These are phyloP conservation scores for Lethrus apterus DNA, from an alignment of 1,140 invertebrate species.

Conservation along the genomic window DNA sequence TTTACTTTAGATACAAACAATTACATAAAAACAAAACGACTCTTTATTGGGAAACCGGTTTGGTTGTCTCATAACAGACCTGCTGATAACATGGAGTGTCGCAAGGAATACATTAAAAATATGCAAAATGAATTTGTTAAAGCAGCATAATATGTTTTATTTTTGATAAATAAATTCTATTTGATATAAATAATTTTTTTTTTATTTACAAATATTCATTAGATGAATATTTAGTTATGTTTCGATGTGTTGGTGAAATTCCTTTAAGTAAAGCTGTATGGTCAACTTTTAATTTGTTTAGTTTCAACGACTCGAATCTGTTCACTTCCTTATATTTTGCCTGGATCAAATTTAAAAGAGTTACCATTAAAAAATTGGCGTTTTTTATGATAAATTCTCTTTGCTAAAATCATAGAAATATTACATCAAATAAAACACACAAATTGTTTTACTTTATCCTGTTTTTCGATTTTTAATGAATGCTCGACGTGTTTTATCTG, in stretches of 20 bases:
- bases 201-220: conserved; percentile 39
- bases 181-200: too few species aligned
- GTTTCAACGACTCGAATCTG: conserved; percentile 36
- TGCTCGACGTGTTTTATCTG: conserved; percentile 58
- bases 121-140: conserved; percentile 41
- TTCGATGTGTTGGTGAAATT: conserved; percentile 28
- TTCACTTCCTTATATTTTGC: conserved; percentile 40
- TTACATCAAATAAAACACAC: not conserved
- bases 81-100: conserved; percentile 74
- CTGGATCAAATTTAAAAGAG: conserved; percentile 45
- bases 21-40: conserved; percentile 76
- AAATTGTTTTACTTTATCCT: conserved; percentile 47
- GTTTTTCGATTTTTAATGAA: conserved; percentile 50
- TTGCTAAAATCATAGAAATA: conserved; percentile 36
- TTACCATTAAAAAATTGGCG: conserved; percentile 48
- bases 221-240: conserved; percentile 39
- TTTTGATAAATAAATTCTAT: too few species aligned
- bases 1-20: conserved; percentile 92
- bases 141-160: too few species aligned
- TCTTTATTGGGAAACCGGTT: conserved; percentile 87
- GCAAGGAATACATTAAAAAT: conserved; percentile 62
- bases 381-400: conserved; percentile 49
- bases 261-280: conserved; percentile 31
- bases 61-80: conserved; percentile 84
- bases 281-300: conserved; percentile 37